These are phyloP conservation scores for Scaptodrosophila lebanonensis DNA, from an alignment of 1,140 invertebrate species.

Conservation along the genomic window DNA sequence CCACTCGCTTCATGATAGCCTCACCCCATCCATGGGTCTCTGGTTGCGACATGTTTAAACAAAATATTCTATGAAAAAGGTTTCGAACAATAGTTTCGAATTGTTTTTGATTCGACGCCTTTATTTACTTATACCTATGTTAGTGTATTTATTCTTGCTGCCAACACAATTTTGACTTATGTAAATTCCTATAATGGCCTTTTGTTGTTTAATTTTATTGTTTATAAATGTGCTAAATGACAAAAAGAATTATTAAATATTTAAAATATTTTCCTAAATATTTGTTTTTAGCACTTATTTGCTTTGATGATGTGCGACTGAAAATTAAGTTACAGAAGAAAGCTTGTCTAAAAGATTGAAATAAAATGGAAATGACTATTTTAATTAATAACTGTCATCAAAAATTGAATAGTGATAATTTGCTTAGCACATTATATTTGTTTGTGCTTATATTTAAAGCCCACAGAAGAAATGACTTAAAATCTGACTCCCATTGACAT, in stretches of 20 bases:
- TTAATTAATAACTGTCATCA: too few relatives aligned
- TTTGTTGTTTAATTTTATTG: slow-evolving; percentile 63
- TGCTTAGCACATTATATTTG: too few relatives aligned
- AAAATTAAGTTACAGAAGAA: too few relatives aligned
- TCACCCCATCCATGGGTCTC: slow-evolving; percentile 22
- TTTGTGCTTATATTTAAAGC: too few relatives aligned
- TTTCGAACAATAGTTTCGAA: slow-evolving; percentile 1
- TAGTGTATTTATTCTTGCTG: slow-evolving; percentile 13
- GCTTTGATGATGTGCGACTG: too few relatives aligned
- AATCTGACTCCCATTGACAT: too few relatives aligned
- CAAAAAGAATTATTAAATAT: slow-evolving; percentile 38
- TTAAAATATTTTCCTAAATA: slow-evolving; percentile 25
- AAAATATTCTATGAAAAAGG: slow-evolving; percentile 49
- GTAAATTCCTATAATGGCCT: slow-evolving; percentile 68
- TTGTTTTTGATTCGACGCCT: slow-evolving; percentile 24
- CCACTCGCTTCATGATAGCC: slow-evolving; percentile 7
- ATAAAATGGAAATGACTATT: too few relatives aligned
- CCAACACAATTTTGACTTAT: slow-evolving; percentile 53
- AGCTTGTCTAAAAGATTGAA: too few relatives aligned
- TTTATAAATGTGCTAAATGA: slow-evolving; percentile 58
- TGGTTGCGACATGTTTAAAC: slow-evolving; percentile 44
- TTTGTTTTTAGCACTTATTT: too few relatives aligned
- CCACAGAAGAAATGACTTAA: too few relatives aligned
- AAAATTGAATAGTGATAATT: too few relatives aligned
- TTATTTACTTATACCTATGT: slow-evolving; percentile 15